Conservation (phyloP, 2,797 vertebrate genomes). For the Oreonectes daqikongensis region DNA sequence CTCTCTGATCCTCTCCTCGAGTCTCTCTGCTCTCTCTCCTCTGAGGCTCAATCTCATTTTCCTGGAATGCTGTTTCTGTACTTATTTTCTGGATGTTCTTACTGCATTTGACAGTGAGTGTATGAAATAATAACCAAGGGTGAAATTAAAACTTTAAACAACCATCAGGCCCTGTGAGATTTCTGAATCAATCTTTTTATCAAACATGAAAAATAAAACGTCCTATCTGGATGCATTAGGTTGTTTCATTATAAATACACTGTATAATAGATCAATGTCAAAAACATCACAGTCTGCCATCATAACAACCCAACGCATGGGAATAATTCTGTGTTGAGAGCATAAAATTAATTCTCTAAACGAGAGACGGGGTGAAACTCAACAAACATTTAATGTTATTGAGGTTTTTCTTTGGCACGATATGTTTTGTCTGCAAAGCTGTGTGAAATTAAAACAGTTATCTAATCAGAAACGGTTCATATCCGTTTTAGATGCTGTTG, state of each 20-base stretch:
- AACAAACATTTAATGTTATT: neutral
- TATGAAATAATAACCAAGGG: neutral
- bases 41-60: too few species aligned
- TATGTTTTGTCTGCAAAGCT: neutral
- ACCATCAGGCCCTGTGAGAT: neutral
- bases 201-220: neutral
- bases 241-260: neutral
- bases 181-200: constrained; percentile 1
- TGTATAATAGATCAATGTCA: constrained; percentile 10
- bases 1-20: too few species aligned
- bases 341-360: constrained; percentile 20
- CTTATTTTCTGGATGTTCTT: constrained; percentile 64
- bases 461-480: neutral
- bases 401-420: neutral
- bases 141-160: neutral
- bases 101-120: constrained; percentile 57
- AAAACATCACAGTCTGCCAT: neutral
- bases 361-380: constrained; percentile 20
- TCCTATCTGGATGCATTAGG: neutral
- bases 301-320: neutral
- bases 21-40: too few species aligned
- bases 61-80: constrained; percentile 73
- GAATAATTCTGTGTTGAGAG: constrained; percentile 21
- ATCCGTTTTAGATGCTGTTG: neutral
- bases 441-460: neutral